Base-by-base conservation (phyloP, 2,888 invertebrate genomes). In the Tribolium freemani region DNA sequence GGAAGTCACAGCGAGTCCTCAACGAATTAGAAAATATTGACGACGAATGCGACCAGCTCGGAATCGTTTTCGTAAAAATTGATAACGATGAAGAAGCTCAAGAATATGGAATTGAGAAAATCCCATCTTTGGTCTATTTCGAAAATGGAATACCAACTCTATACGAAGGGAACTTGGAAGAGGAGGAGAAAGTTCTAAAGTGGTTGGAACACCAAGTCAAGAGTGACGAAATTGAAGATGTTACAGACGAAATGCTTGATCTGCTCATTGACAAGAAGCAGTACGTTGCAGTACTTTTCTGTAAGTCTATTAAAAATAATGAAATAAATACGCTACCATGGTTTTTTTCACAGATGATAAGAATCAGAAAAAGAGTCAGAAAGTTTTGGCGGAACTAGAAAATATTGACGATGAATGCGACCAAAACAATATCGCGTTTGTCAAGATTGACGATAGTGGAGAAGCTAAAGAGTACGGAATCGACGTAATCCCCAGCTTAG, bases 391-490 rank as follows among this genome's bases (percentile, higher is more conserved):
- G 63, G 96, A 96, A 86, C 87, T 96, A 81, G 96, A 97, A 87
- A 96, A 96, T 84, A 96, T 97, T 80, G 97, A 97, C 83, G 96
- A 96, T 83, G 96, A 96, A 84, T 96, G 96, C 86, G 96, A 96
- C 85, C 93, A 94, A 83, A 95, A 96, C 84, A 94, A 94, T 83
- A 96, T 96, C 80, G 94, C 94, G 60, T 96, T 96, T 84, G 96
- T 96, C 5, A 96, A 96, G 87, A 96, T 96, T 81, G 94, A 95
- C 83, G 94, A 96, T 81, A 93, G 94, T 75, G 92, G 92, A 71
- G 95, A 96, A 86, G 96, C 96, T 45, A 94, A 94, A 83, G 96
- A 96, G 84, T 96, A 95, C 85, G 96, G 96, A 74, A 94, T 96
- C 80, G 94, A 96, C 79, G 87, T 88, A 11, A 89, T 96, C 71